Base-by-base conservation (phyloP, 1,140 invertebrate species). In the Liolophura sinensis region DNA sequence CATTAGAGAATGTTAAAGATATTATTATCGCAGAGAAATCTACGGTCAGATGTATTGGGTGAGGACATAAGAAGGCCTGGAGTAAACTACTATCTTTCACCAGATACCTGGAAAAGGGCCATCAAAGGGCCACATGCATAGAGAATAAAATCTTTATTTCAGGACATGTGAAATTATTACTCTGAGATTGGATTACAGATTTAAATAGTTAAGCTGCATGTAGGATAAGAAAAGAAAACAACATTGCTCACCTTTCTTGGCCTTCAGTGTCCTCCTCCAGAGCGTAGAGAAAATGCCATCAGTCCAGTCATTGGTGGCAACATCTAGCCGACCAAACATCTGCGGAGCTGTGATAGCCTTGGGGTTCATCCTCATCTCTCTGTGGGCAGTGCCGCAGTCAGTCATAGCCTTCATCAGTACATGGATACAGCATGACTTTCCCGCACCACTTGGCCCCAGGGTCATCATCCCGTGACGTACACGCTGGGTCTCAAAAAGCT, bases 301-400 rank as follows among this genome's bases (percentile, higher is more conserved):
- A 0, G 95, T 97, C 96, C 96, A 98, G 78, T 98, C 96, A 82
- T 98, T 98, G 0, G 96, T 98, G 1, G 95, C 94, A 0, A 97
- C 95, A 82, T 98, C 95, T 27, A 97, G 85, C 54, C 94, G 87
- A 0, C 96, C 96, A 86, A 98, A 98, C 96, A 98, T 98, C 87
- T 98, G 96, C 7, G 94, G 90, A 1, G 94, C 93, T 60, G 95
- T 97, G 72, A 98, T 97, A 49, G 96, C 94, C 87, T 98, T 97
- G 0, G 96, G 96, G 86, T 98, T 98, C 95, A 98, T 97, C 69
- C 95, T 86, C 94, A 98, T 95, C 87, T 98, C 96, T 69, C 76
- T 79, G 74, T 85, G 83, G 25, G 82, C 81, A 20, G 71, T 67
- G 24, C 81, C 83, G 65, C 76, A 78, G 31, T 83, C 81, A 20